A percentile compares a stretch with the other conserved stretches of the same genome.
phyloP scores from a whole-genome alignment of 2,797 vertebrate species.

The Microchirus variegatus region DNA sequence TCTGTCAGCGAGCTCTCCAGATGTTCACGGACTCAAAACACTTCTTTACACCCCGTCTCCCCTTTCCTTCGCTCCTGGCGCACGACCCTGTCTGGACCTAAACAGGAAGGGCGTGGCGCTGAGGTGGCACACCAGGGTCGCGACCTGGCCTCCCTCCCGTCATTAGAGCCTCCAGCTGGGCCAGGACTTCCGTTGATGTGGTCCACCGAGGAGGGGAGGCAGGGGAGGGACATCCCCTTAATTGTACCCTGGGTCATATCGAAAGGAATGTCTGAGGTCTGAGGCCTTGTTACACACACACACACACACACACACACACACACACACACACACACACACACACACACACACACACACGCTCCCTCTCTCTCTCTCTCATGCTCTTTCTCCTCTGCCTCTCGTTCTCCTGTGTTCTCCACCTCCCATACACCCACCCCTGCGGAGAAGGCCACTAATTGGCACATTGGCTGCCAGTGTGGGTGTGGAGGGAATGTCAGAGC shows the following conservation, averaged over 20 bases:
- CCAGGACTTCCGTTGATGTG: constrained; percentile 82
- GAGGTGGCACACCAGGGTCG: constrained; percentile 82
- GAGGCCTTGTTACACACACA: constrained; percentile 79
- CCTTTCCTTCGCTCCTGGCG: constrained; percentile 41
- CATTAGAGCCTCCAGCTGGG: constrained; percentile 81
- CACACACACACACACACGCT: constrained; percentile 52
- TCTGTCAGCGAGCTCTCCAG: constrained; percentile 17
- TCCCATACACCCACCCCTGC: constrained; percentile 78
- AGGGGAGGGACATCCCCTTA: constrained; percentile 82
- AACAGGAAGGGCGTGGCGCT: constrained; percentile 80
- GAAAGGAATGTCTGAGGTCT: constrained; percentile 87
- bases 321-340: constrained; percentile 27
- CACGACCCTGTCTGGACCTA: constrained; percentile 68
- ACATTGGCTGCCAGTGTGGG: constrained; percentile 86
- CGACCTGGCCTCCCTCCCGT: constrained; percentile 79
- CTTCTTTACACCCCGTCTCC: constrained; percentile 38
- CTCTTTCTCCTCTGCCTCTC: constrained; percentile 74
- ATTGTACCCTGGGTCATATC: constrained; percentile 84
- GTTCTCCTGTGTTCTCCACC: constrained; percentile 78
- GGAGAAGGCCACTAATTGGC: constrained; percentile 87
- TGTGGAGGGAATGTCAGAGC: constrained; percentile 85
- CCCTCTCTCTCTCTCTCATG: constrained; percentile 49
- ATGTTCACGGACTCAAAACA: constrained; percentile 39
- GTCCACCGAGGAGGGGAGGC: constrained; percentile 76
- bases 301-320: constrained; percentile 42